Base-by-base conservation (phyloP, 2,888 invertebrate genomes). In the Drepanosiphum platanoidis region DNA sequence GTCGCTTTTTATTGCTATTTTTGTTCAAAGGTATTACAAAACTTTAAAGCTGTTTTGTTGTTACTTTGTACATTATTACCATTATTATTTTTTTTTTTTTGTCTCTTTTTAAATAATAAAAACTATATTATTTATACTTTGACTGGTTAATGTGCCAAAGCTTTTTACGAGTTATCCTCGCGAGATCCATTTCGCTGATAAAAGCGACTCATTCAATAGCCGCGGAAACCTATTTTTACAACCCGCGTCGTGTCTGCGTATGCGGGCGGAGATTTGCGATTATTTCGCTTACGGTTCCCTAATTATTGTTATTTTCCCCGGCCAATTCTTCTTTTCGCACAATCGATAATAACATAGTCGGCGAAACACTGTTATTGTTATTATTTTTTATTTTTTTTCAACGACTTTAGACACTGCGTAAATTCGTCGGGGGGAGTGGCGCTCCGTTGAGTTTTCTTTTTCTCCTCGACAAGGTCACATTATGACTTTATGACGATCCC, bases 11-110 rank as follows among this genome's bases (percentile, higher is more conserved):
- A 77, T 86, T 86, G 80, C 79, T 80, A 79, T 86, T 72, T 79
- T 79, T 83, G 72, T 86, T 86, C 75, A 72, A 86, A 71, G 71
- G 86, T 75, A 79, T 79, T 86, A 78, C 72, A 32, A 75, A 86
- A 82, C 75, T 75, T 42, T 42, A 46, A 82, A 80, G 34, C 64
- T 64, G 72, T 74, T 81, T 80, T 72, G 79, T 86, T 72, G 72
- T 72, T 79, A 74, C 66, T 82, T 74, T 86, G 72, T 86, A 81
- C 72, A 64, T 86, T 86, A 81, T 86, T 39, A 78, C 36, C 68
- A 75, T n/a, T n/a, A n/a, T n/a, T n/a, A n/a, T n/a, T n/a, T n/a
- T n/a, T n/a, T n/a, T 72, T 86, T 58, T 42, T 86, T 75, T 74
- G 52, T 68, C 52, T 74, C 86, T 66, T 75, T 86, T 61, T 72